These are phyloP conservation scores for Poeciliopsis prolifica DNA, from an alignment of 2,113 vertebrate genomes.

Conservation along the genomic window DNA sequence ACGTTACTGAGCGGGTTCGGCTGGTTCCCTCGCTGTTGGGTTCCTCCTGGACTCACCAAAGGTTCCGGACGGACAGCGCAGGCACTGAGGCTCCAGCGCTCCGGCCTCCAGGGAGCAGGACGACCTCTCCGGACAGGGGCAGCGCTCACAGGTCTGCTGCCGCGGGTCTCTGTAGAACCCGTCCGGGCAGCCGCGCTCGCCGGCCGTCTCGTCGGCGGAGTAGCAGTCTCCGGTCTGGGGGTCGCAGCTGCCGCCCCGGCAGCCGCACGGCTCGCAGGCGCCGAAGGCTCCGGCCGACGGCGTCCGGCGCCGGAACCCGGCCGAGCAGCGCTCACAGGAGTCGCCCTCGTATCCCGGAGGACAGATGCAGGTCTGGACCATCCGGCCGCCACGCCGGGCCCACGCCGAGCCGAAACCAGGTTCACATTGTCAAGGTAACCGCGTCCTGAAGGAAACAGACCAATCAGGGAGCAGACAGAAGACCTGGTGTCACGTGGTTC, in stretches of 20 bases:
- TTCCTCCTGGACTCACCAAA: slow-evolving; percentile 73
- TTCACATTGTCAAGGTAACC: slow-evolving; percentile 88
- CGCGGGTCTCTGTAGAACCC: slow-evolving; percentile 82
- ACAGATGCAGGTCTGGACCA: slow-evolving; percentile 89
- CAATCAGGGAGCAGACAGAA: not conserved
- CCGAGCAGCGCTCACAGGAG: slow-evolving; percentile 87
- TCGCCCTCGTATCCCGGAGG: slow-evolving; percentile 80
- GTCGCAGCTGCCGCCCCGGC: slow-evolving; percentile 88
- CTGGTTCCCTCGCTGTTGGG: not conserved
- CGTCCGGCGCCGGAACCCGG: slow-evolving; percentile 80
- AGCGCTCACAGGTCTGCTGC: slow-evolving; percentile 74
- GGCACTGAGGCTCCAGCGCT: slow-evolving; percentile 76
- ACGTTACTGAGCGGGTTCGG: not conserved
- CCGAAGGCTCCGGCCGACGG: slow-evolving; percentile 79
- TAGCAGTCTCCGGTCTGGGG: slow-evolving; percentile 83
- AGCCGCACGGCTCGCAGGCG: slow-evolving; percentile 84
- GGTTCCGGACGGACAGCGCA: slow-evolving; percentile 82
- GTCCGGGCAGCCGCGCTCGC: slow-evolving; percentile 9
- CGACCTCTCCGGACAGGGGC: slow-evolving; percentile 81
- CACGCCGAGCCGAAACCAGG: slow-evolving; percentile 82
- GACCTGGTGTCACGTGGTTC: too few relatives aligned
- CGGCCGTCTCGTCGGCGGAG: slow-evolving; percentile 55
- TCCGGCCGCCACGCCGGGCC: slow-evolving; percentile 69
- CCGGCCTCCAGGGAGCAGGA: slow-evolving; percentile 79
- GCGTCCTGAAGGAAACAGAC: slow-evolving; percentile 77